Conservation (phyloP, 53 echinoderm and acorn worm species). For the Patiria pectinifera region DNA sequence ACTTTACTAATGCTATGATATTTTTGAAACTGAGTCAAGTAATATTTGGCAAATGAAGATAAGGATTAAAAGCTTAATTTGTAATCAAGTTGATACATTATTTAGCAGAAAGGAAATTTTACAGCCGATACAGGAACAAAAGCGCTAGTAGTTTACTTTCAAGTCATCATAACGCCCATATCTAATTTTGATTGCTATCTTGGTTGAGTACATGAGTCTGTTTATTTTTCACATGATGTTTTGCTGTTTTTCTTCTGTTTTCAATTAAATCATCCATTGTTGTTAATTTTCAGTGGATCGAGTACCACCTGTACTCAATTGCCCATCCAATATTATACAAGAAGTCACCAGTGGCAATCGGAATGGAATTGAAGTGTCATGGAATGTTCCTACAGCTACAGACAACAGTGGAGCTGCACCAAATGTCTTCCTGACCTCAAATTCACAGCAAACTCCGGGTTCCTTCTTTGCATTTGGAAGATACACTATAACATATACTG, state of each 20-base stretch:
- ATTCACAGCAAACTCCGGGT: neutral
- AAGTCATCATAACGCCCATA: no score
- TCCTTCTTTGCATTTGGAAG: constrained; percentile 27
- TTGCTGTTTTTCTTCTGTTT: no score
- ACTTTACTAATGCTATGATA: neutral
- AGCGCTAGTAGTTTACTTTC: no score
- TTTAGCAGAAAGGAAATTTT: no score
- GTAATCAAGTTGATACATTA: no score
- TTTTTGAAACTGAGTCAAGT: neutral
- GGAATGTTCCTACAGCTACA: constrained; percentile 17
- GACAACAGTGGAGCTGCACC: constrained; percentile 11
- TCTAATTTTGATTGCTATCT: no score
- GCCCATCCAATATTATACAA: constrained; percentile 38
- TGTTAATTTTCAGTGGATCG: constrained; percentile 26
- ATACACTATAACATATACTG: constrained; percentile 9
- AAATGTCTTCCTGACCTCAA: constrained; percentile 21
- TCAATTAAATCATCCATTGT: no score
- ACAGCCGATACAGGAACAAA: no score
- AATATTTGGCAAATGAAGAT: no score
- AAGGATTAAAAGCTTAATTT: no score
- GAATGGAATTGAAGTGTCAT: neutral
- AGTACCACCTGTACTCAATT: constrained; percentile 43
- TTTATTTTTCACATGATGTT: no score
- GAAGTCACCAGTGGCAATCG: constrained; percentile 8
- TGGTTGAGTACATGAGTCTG: no score